phyloP scores from a whole-genome alignment of 2,797 vertebrate species.

The Eulemur rubriventer region DNA sequence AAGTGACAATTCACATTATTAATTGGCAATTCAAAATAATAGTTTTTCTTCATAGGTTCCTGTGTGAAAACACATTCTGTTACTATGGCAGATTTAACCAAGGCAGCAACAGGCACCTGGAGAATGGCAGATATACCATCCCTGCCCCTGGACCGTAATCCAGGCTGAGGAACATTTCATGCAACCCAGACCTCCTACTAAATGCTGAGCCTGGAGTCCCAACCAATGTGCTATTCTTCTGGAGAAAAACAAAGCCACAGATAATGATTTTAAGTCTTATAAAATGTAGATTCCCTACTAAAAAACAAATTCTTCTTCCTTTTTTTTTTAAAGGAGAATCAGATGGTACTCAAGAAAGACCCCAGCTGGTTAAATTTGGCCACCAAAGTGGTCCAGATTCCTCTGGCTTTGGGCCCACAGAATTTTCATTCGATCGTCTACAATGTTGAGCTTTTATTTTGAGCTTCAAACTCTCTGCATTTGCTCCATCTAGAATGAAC shows the following conservation, averaged over 20 bases:
- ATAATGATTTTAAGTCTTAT: neutral
- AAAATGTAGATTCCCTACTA: neutral
- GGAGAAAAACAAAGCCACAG: neutral
- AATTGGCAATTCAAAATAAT: neutral
- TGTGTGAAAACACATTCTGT: neutral
- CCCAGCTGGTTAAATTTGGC: neutral
- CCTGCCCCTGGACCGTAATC: neutral
- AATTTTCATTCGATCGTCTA: neutral
- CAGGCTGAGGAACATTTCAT: neutral
- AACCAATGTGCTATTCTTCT: neutral
- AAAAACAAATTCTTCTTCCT: neutral
- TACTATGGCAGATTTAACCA: neutral
- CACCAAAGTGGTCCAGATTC: neutral
- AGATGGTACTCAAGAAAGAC: conserved; percentile 6
- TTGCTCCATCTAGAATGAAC: neutral
- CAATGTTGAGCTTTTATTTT: neutral
- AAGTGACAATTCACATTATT: neutral
- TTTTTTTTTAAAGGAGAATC: neutral
- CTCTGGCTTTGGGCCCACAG: neutral
- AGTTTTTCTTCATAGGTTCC: neutral
- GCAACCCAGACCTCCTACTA: neutral
- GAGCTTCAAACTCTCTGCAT: neutral
- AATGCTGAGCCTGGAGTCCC: neutral
- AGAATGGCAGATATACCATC: neutral
- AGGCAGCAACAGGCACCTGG: neutral